Evolutionary conservation across 1,140 invertebrate genomes (phyloP), one percentile per base, ranked within the genome.

Genomic region (Hypsibius dujardini): DNA sequence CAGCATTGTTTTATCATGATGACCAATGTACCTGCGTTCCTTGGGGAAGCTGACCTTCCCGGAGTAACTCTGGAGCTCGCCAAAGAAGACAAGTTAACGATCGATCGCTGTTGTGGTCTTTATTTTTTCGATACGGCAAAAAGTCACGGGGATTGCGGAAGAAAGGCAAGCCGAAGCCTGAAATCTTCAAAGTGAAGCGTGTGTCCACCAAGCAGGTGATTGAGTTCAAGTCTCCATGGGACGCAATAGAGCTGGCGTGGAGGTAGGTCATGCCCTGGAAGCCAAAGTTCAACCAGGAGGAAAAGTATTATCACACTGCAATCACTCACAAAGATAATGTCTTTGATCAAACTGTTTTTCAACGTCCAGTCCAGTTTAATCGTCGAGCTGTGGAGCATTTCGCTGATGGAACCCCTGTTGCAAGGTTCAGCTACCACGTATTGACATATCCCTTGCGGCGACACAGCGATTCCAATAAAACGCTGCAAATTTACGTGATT

Each of bases 1-100:
- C 7, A 56, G 7, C 50, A 56, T 56, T 56, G n/a, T 56, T 56
- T n/a, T 56, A 56, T 56, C 50, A 56, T 12, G n/a, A 12, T 56
- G n/a, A 12, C 7, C 50, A 56, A 56, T n/a, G 50, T 56, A 56
- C 50, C 50, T 56, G 50, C n/a, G 50, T 56, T 56, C 50, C 50
- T 12, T n/a, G 50, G 7, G n/a, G 7, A 7, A n/a, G 50, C 50
- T 12, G 81, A 1, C 80, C 77, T 59, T 75, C 75, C 47, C 85
- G 77, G 2, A 88, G 78, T 2, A 88, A 78, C 78, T 88, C 87
- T 0, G 87, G 87, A 0, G 87, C 86, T 70, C 82, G 77, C 84
- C 85, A 88, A 46, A 88, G 76, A 73, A 82, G 81, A 28, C 28
- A 28, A 28, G 28, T 28, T 28, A 28, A 28, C 28, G 28, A 28